Conservation (phyloP, 1,140 invertebrate species). For the Temnothorax curvispinosus region DNA sequence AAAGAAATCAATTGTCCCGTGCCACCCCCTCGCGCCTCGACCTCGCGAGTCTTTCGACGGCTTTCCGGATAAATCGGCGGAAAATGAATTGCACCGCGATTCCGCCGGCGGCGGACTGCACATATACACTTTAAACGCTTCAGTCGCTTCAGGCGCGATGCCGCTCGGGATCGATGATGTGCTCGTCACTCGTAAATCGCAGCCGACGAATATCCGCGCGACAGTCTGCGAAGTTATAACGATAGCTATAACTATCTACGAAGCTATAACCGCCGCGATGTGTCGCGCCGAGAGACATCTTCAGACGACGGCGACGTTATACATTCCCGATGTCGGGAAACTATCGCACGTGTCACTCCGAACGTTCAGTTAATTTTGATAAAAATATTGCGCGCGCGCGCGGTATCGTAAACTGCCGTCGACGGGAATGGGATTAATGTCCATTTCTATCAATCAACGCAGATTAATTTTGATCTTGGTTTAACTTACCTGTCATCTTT, state of each 20-base stretch:
- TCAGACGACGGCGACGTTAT: neutral
- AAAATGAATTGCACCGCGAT: constrained; percentile 62
- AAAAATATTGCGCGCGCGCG: neutral
- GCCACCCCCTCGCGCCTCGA: neutral
- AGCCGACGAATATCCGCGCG: constrained; percentile 47
- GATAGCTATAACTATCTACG: constrained; percentile 21
- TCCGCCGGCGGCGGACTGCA: constrained; percentile 13
- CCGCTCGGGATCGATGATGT: constrained; percentile 60
- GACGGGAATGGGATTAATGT: neutral
- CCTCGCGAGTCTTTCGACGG: constrained; percentile 54
- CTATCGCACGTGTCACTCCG: neutral
- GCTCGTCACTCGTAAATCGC: constrained; percentile 46
- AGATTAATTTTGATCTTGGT: too few species aligned
- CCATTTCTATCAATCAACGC: too few species aligned
- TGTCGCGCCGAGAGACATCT: neutral
- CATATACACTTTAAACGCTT: constrained; percentile 5
- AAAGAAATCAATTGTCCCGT: constrained; percentile 69
- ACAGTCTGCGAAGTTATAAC: constrained; percentile 37
- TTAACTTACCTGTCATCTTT: too few species aligned
- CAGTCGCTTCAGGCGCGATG: neutral
- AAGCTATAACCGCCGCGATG: neutral
- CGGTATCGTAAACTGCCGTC: neutral
- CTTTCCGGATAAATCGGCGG: constrained; percentile 60
- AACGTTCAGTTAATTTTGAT: neutral
- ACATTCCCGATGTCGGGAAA: neutral